Percentiles rank a stretch among this genome's conserved stretches.
These are phyloP conservation scores for Eriocheir sinensis DNA, from an alignment of 1,140 invertebrate species.

Conservation along the genomic window DNA sequence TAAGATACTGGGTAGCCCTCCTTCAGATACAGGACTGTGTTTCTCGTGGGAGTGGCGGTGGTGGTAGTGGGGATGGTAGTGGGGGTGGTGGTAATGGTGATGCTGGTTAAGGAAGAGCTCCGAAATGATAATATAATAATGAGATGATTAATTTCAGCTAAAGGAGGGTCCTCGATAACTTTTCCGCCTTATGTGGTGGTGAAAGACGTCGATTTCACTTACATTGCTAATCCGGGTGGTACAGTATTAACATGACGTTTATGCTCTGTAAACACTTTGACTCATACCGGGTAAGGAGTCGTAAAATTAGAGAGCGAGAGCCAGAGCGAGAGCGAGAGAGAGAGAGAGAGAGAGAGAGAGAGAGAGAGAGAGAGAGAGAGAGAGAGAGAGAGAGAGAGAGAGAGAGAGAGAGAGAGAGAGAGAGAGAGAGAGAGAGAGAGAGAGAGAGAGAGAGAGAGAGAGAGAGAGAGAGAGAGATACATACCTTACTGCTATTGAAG, in stretches of 20 bases:
- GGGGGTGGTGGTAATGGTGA: not conserved
- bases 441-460: not conserved
- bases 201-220: not conserved
- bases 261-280: no score
- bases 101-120: not conserved
- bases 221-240: no score
- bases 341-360: constrained; percentile 28
- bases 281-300: no score
- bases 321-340: not conserved
- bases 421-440: constrained; percentile 49
- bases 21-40: no score
- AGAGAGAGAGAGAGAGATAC: not conserved
- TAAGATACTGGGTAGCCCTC: not conserved
- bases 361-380: not conserved
- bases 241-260: no score
- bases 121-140: no score
- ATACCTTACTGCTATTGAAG: not conserved
- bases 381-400: not conserved
- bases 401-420: constrained; percentile 30
- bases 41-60: not conserved
- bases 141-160: no score
- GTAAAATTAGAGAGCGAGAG: not conserved
- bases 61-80: not conserved
- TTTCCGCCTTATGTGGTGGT: not conserved
- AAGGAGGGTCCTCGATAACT: not conserved